Conservation (phyloP, 2,888 invertebrate species). For the Xestia rhomboidea region DNA sequence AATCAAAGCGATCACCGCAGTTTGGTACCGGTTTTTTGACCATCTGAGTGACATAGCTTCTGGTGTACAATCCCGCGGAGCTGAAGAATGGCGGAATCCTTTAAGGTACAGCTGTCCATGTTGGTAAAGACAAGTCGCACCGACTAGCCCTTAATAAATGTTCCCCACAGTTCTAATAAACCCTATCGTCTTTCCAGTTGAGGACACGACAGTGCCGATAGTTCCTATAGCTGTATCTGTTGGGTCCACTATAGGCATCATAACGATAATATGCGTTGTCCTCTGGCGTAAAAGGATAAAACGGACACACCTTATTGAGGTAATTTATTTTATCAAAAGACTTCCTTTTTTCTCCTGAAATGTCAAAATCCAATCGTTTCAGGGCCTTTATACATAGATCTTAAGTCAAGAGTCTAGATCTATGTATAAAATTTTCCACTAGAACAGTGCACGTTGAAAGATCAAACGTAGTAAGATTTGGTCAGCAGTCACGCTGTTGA, state of each 20-base stretch:
- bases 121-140: too few relatives aligned
- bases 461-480: not conserved
- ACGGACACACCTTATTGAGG: conserved; percentile 16
- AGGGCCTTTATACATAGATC: not conserved
- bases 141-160: too few relatives aligned
- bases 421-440: not conserved
- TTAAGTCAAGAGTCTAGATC: not conserved
- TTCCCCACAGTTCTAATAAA: not conserved
- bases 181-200: conserved; percentile 6
- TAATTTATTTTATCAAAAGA: not conserved
- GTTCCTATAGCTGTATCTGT: not conserved
- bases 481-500: not conserved
- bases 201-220: fast-evolving
- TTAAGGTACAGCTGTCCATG: too few relatives aligned
- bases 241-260: conserved; percentile 1
- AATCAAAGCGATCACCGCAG: too few relatives aligned
- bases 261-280: conserved; percentile 20
- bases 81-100: too few relatives aligned
- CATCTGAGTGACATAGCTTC: too few relatives aligned
- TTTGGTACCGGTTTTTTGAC: too few relatives aligned
- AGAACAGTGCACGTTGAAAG: not conserved
- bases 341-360: not conserved
- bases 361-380: not conserved
- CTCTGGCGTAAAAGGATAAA: conserved; percentile 37
- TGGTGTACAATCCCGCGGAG: too few relatives aligned